phyloP scores from a whole-genome alignment of 1,140 invertebrate genomes.

The Drosophila rufa region DNA sequence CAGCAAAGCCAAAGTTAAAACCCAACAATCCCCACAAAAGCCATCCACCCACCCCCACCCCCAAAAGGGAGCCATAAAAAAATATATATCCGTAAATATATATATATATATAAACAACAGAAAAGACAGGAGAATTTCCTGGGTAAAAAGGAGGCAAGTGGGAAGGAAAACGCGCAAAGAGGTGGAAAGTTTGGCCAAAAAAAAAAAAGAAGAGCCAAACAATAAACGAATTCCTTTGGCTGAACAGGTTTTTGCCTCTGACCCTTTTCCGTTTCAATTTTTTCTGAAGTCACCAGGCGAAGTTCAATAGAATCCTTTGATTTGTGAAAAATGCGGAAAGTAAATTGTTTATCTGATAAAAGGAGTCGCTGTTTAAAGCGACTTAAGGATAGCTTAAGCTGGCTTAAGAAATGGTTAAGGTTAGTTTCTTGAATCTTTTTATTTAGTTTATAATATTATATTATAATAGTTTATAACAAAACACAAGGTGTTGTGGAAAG shows the following conservation, averaged over 20 bases:
- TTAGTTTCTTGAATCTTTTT: background rate
- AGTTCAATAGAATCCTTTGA: constrained; percentile 20
- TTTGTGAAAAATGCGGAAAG: background rate
- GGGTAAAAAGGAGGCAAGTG: background rate
- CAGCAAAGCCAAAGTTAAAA: constrained; percentile 26
- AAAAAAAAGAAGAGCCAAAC: constrained; percentile 12
- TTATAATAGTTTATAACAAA: no score
- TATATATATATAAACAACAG: constrained; percentile 16
- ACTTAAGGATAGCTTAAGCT: background rate
- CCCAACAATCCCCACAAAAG: constrained; percentile 1
- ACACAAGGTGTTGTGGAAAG: no score
- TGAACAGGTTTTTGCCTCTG: constrained; percentile 8
- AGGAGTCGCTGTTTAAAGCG: background rate
- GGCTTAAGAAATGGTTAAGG: background rate
- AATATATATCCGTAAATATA: constrained; percentile 29
- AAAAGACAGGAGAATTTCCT: constrained; percentile 25
- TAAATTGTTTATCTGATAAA: constrained; percentile 16
- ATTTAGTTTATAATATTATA: no score
- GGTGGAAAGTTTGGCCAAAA: constrained; percentile 33
- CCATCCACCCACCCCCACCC: background rate
- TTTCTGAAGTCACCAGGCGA: background rate
- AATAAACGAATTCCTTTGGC: constrained; percentile 41
- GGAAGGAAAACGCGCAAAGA: constrained; percentile 5
- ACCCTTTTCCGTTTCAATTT: constrained; percentile 12
- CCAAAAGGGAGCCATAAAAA: constrained; percentile 37